A percentile compares a stretch with the other conserved stretches of the same genome.
Evolutionary conservation across 2,113 vertebrate genomes (phyloP).

Genomic region (Myrmophylax atrothorax): DNA sequence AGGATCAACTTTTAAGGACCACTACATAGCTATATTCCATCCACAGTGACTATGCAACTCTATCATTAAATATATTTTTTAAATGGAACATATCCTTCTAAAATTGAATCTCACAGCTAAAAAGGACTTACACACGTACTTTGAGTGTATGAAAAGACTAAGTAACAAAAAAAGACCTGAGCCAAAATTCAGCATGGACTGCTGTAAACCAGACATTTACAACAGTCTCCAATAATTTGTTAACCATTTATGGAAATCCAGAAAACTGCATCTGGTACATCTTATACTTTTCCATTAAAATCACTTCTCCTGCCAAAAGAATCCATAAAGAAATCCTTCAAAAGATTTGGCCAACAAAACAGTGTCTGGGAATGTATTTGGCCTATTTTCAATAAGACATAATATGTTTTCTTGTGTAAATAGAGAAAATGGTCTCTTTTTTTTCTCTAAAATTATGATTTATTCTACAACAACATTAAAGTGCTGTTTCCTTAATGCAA

Average conservation of each 20-base stretch:
- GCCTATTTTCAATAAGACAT: constrained; percentile 71
- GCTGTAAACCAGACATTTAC: constrained; percentile 69
- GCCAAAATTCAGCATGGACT: constrained; percentile 56
- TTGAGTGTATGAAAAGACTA: neutral
- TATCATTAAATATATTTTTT: neutral
- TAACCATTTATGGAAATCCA: constrained; percentile 80
- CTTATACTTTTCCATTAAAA: constrained; percentile 74
- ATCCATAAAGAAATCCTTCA: constrained; percentile 77
- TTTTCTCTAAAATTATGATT: constrained; percentile 43
- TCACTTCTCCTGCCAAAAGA: constrained; percentile 73
- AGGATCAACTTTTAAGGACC: neutral
- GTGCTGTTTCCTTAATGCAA: constrained; percentile 3
- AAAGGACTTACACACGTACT: constrained; percentile 21
- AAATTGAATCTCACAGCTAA: constrained; percentile 12
- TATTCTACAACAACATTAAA: constrained; percentile 45
- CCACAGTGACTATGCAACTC: neutral
- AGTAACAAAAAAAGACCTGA: neutral
- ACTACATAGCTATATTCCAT: neutral
- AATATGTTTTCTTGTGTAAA: constrained; percentile 75
- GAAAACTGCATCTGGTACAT: constrained; percentile 76
- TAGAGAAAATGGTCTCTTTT: constrained; percentile 48
- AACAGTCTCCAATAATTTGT: constrained; percentile 66
- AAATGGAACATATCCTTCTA: constrained; percentile 21
- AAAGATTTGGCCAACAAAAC: constrained; percentile 73
- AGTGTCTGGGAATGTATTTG: constrained; percentile 84